These are phyloP conservation scores for Eutolmus rufibarbis DNA, from an alignment of 2,888 invertebrate genomes.

Conservation along the genomic window DNA sequence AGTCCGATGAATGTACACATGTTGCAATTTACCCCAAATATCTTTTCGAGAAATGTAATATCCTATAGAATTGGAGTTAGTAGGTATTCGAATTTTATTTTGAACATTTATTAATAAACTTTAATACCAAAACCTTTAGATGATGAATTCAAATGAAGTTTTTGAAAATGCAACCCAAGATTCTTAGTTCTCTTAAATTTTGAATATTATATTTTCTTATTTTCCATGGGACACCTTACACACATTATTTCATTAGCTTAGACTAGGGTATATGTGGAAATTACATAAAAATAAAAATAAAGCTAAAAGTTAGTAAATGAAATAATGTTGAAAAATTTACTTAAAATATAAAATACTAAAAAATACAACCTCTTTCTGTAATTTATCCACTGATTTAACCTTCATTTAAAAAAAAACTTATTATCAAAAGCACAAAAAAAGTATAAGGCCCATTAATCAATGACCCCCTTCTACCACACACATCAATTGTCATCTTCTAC, in stretches of 20 bases:
- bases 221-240: too few relatives aligned
- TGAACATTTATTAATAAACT: not conserved
- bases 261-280: too few relatives aligned
- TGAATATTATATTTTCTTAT: too few relatives aligned
- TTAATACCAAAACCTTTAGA: not conserved
- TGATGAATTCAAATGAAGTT: not conserved
- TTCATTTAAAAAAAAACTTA: not conserved
- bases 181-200: not conserved
- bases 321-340: too few relatives aligned
- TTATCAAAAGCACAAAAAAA: too few relatives aligned
- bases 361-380: not conserved
- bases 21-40: not conserved
- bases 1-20: not conserved
- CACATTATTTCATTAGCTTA: too few relatives aligned
- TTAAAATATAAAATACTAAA: too few relatives aligned
- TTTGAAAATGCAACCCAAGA: not conserved
- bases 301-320: too few relatives aligned
- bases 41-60: not conserved
- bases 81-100: not conserved
- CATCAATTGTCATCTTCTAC: not conserved
- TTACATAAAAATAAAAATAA: too few relatives aligned
- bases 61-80: not conserved
- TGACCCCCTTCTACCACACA: not conserved
- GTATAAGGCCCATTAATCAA: not conserved
- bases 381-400: not conserved